Percentiles rank a stretch among this genome's conserved stretches.
phyloP scores from a whole-genome alignment of 2,113 vertebrate species.

The Perca fluviatilis region DNA sequence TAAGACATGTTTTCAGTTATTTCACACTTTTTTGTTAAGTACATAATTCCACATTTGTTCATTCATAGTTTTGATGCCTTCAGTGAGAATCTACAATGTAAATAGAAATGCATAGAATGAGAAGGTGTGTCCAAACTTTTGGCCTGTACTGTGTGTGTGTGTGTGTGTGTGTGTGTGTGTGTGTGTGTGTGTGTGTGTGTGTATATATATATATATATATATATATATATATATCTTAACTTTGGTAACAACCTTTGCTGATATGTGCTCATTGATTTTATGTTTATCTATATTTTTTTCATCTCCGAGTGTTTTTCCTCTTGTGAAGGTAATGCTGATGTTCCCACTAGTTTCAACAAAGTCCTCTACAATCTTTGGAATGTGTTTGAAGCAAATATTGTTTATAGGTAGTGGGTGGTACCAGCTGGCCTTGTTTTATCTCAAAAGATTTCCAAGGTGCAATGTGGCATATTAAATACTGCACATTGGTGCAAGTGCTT shows the following conservation, averaged over 20 bases:
- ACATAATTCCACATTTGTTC: too few relatives aligned
- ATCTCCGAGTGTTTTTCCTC: neutral
- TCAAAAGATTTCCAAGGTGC: constrained; percentile 28
- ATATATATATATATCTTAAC: too few relatives aligned
- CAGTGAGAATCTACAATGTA: too few relatives aligned
- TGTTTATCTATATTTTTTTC: neutral
- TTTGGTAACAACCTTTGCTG: neutral
- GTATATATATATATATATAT: neutral
- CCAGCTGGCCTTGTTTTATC: constrained; percentile 25
- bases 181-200: too few relatives aligned
- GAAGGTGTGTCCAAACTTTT: too few relatives aligned
- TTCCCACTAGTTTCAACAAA: neutral
- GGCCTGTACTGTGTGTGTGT: too few relatives aligned
- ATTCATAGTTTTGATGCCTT: too few relatives aligned
- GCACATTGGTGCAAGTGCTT: neutral
- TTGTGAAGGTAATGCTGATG: neutral
- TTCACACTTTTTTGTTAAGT: too few relatives aligned
- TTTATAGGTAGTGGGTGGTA: constrained; percentile 11
- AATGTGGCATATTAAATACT: neutral
- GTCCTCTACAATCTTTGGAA: neutral
- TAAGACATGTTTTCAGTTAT: too few relatives aligned
- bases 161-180: too few relatives aligned
- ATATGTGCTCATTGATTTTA: neutral
- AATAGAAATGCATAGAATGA: too few relatives aligned
- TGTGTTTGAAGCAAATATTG: neutral